Conservation (phyloP, 2,888 invertebrate genomes). For the Platypus cylindrus region DNA sequence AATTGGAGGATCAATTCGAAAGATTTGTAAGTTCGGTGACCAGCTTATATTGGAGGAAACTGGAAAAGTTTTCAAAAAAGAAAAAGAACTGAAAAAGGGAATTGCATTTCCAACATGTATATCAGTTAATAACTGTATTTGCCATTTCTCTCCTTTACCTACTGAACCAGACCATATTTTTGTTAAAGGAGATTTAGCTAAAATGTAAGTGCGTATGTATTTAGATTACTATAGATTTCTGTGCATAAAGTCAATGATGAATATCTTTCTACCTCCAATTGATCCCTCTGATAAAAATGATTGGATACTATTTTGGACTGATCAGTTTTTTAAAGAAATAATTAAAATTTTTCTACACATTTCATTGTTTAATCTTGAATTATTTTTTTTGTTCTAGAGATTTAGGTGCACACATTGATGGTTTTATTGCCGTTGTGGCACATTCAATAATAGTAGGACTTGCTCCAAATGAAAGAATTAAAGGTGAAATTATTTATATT, state of each 20-base stretch:
- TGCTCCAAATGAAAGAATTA: conserved; percentile 56
- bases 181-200: conserved; percentile 88
- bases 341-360: background rate
- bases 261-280: conserved; percentile 22
- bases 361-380: conserved; percentile 3
- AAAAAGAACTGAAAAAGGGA: conserved; percentile 95
- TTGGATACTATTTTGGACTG: conserved; percentile 12
- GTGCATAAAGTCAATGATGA: conserved; percentile 15
- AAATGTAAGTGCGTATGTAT: conserved; percentile 65
- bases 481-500: conserved; percentile 42
- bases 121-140: conserved; percentile 97
- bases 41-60: conserved; percentile 79
- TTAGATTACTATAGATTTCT: background rate
- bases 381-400: conserved; percentile 50
- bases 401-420: conserved; percentile 96
- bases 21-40: conserved; percentile 89
- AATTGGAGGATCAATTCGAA: conserved; percentile 76
- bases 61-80: conserved; percentile 93
- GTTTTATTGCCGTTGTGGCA: conserved; percentile 95
- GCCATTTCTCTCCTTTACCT: conserved; percentile 93
- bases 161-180: conserved; percentile 80
- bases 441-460: conserved; percentile 88
- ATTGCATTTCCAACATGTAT: conserved; percentile 98
- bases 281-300: conserved; percentile 22
- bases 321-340: conserved; percentile 1